phyloP scores from a whole-genome alignment of 1,140 invertebrate species.

The Diachasmimorpha longicaudata region DNA sequence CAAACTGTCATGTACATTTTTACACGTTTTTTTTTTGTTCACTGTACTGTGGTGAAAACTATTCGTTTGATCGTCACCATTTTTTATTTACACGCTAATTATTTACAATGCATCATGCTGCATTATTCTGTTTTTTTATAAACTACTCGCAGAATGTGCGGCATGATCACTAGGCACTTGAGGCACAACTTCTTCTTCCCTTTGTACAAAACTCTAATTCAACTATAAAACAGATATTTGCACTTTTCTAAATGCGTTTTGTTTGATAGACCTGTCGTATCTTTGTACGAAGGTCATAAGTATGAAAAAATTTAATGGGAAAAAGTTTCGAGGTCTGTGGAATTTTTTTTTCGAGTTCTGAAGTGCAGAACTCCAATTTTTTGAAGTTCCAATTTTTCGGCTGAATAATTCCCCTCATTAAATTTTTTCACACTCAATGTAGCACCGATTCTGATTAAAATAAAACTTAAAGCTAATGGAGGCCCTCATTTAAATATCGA shows the following conservation, averaged over 20 bases:
- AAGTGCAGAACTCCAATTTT: too few species aligned
- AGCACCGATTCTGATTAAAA: slow-evolving; percentile 17
- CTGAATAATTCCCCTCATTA: too few species aligned
- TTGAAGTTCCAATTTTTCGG: too few species aligned
- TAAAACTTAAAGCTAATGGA: not conserved
- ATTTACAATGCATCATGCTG: slow-evolving; percentile 23
- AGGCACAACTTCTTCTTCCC: slow-evolving; percentile 23
- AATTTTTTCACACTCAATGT: not conserved
- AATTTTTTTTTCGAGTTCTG: too few species aligned
- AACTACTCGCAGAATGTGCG: not conserved
- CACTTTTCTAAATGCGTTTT: slow-evolving; percentile 34
- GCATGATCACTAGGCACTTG: slow-evolving; percentile 38
- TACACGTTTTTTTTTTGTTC: slow-evolving; percentile 21
- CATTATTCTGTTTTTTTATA: slow-evolving; percentile 12
- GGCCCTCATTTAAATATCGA: not conserved
- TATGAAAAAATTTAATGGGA: too few species aligned
- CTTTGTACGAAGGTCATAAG: not conserved
- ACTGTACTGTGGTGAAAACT: not conserved
- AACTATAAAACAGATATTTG: slow-evolving; percentile 49
- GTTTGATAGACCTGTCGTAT: not conserved
- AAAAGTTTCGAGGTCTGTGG: too few species aligned
- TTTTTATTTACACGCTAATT: not conserved
- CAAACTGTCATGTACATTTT: slow-evolving; percentile 36
- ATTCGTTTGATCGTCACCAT: not conserved
- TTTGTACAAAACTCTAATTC: slow-evolving; percentile 9